Evolutionary conservation across 2,888 invertebrate species (phyloP).

Genomic region (Diadromus collaris): DNA sequence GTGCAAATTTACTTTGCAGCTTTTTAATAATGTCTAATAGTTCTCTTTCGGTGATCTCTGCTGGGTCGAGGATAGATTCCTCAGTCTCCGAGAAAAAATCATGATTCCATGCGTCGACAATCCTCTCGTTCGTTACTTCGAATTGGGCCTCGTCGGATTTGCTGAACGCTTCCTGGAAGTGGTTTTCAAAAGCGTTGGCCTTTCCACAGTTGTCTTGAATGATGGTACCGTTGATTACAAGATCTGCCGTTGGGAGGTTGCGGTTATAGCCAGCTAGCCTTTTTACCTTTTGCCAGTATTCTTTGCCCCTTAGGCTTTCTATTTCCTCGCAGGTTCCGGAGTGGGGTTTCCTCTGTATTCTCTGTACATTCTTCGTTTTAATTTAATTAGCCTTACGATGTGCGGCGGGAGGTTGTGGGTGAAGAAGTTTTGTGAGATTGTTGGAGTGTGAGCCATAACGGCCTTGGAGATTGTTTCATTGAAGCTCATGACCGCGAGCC

Average conservation of each 20-base stretch:
- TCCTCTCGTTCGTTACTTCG: not conserved
- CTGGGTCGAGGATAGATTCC: too few relatives aligned
- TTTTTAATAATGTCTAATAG: slow-evolving; percentile 12
- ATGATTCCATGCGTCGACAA: slow-evolving; percentile 5
- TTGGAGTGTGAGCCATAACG: slow-evolving; percentile 1
- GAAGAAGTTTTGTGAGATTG: slow-evolving; percentile 10
- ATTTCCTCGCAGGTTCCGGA: slow-evolving; percentile 33
- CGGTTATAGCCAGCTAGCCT: slow-evolving; percentile 22
- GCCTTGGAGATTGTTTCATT: not conserved
- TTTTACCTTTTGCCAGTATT: slow-evolving; percentile 45
- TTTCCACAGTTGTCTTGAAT: slow-evolving; percentile 6
- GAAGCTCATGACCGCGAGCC: not conserved
- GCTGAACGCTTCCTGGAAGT: slow-evolving; percentile 20
- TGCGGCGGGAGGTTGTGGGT: slow-evolving; percentile 16
- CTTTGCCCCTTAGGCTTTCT: slow-evolving; percentile 26
- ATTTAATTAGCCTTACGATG: slow-evolving; percentile 13
- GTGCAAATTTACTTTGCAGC: too few relatives aligned
- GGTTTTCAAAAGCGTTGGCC: slow-evolving; percentile 1
- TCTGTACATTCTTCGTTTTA: slow-evolving; percentile 16
- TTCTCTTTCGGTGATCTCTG: not conserved
- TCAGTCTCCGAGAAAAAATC: not conserved
- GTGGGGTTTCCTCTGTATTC: not conserved
- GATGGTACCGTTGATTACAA: slow-evolving; percentile 1
- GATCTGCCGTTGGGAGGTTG: slow-evolving; percentile 9
- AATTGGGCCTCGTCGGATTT: not conserved